Evolutionary conservation across 2,113 vertebrate species (phyloP).

Genomic region (Butorides virescens): DNA sequence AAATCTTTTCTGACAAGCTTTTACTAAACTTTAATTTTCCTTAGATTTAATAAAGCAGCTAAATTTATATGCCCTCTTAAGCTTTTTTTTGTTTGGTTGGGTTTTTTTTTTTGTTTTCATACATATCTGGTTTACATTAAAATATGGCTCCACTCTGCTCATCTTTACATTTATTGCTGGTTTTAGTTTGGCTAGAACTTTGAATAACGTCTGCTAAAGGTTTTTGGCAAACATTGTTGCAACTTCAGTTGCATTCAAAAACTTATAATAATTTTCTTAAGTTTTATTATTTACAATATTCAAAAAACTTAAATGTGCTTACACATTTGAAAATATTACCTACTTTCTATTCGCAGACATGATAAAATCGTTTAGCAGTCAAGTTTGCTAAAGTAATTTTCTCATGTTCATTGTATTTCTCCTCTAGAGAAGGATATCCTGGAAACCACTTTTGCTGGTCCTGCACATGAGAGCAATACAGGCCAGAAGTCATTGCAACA

Average conservation of each 20-base stretch:
- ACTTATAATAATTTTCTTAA: not conserved
- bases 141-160: not conserved
- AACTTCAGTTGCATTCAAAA: not conserved
- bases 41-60: not conserved
- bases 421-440: constrained; percentile 76
- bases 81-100: not conserved
- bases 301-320: not conserved
- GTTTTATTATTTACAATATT: not conserved
- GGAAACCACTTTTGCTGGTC: constrained; percentile 60
- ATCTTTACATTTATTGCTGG: not conserved
- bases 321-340: not conserved
- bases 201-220: not conserved
- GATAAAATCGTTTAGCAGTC: not conserved
- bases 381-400: constrained; percentile 43
- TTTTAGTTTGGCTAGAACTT: not conserved
- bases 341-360: not conserved
- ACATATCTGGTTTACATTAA: not conserved
- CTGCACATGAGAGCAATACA: constrained; percentile 48
- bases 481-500: constrained; percentile 61
- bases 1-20: not conserved
- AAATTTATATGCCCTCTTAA: not conserved
- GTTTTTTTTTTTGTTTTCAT: not conserved
- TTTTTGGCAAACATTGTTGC: not conserved
- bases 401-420: constrained; percentile 18
- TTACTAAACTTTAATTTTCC: not conserved